A percentile compares a stretch with the other conserved stretches of the same genome.
Conservation (phyloP, 30 jellyfish, hydroid and myxozoan genomes). For the Haliclystus octoradiatus region DNA sequence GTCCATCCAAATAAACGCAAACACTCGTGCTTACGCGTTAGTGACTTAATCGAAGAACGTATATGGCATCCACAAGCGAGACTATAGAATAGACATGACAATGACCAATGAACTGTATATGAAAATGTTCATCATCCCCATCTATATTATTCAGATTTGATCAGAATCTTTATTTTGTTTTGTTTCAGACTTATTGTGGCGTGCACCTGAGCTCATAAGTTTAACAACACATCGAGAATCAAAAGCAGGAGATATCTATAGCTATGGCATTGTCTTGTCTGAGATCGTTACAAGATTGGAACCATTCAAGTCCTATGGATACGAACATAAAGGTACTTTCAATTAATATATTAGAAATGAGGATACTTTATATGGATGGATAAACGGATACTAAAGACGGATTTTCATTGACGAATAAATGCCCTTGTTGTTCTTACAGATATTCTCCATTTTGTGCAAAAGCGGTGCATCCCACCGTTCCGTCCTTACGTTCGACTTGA, state of each 20-base stretch:
- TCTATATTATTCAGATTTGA: too few species aligned
- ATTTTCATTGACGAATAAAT: too few species aligned
- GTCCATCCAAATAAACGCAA: too few species aligned
- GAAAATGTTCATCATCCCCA: too few species aligned
- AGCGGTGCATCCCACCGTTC: constrained; percentile 80
- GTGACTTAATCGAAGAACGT: too few species aligned
- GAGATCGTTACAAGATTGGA: constrained; percentile 53
- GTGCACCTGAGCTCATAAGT: constrained; percentile 72
- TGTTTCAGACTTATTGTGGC: constrained; percentile 80
- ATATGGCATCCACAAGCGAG: too few species aligned
- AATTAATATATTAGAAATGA: constrained; percentile 3
- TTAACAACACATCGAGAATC: constrained; percentile 22
- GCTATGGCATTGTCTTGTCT: constrained; percentile 58
- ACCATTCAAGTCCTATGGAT: constrained; percentile 65
- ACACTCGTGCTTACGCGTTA: too few species aligned
- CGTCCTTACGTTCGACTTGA: constrained; percentile 90
- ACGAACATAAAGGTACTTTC: constrained; percentile 57
- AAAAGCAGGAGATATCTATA: constrained; percentile 69
- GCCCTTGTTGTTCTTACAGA: too few species aligned
- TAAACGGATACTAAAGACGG: too few species aligned
- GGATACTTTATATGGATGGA: background rate
- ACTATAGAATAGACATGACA: too few species aligned
- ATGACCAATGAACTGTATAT: too few species aligned
- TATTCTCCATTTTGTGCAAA: constrained; percentile 54
- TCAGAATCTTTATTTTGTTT: too few species aligned